Percentiles rank a stretch among this genome's conserved stretches.
These are phyloP conservation scores for Asteroscopus sphinx DNA, from an alignment of 2,888 invertebrate species.

Conservation along the genomic window DNA sequence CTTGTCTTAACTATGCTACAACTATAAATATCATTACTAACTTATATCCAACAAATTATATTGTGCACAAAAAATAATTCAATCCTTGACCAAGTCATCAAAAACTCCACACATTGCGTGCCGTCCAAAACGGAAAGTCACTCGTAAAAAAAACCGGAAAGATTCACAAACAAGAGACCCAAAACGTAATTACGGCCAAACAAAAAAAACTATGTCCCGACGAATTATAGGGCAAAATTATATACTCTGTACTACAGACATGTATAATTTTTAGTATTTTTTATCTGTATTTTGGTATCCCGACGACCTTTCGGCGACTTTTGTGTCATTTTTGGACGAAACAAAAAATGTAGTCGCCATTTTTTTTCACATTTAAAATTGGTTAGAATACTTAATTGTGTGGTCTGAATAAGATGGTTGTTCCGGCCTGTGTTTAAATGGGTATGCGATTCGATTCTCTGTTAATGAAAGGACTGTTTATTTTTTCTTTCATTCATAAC, in stretches of 20 bases:
- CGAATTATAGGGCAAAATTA: conserved; percentile 84
- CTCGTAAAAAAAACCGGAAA: conserved; percentile 68
- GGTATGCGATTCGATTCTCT: conserved; percentile 2
- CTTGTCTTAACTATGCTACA: no score
- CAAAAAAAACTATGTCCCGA: conserved; percentile 65
- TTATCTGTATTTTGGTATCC: conserved; percentile 44
- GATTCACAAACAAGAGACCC: conserved; percentile 65
- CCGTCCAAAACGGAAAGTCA: conserved; percentile 51
- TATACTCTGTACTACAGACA: conserved; percentile 58
- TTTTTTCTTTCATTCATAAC: conserved; percentile 20
- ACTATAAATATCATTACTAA: no score
- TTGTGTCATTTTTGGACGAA: conserved; percentile 75
- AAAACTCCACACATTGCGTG: conserved; percentile 34
- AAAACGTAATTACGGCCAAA: conserved; percentile 71
- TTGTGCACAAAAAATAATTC: not conserved
- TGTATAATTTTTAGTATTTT: conserved; percentile 64
- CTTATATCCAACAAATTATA: not conserved
- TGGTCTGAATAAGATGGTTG: conserved; percentile 8
- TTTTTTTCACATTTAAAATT: conserved; percentile 52
- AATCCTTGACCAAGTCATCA: conserved; percentile 30
- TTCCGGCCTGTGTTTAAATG: conserved; percentile 24
- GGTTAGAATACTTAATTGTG: conserved; percentile 42
- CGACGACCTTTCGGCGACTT: conserved; percentile 60
- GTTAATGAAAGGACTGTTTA: not conserved
- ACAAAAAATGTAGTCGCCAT: conserved; percentile 60